These are phyloP conservation scores for Operophtera brumata DNA, from an alignment of 2,888 invertebrate genomes.

Conservation along the genomic window DNA sequence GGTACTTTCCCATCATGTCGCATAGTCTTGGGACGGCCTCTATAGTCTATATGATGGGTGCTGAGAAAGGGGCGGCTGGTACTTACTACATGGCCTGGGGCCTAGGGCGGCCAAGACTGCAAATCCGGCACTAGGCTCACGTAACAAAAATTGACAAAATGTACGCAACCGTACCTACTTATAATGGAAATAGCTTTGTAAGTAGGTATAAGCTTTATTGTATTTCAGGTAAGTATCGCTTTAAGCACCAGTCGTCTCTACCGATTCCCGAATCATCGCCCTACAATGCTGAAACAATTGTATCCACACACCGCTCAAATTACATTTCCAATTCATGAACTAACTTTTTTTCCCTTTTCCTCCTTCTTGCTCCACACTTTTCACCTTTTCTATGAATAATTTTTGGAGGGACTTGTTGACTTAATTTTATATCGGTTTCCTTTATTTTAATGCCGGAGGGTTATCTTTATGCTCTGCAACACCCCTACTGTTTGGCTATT, in stretches of 20 bases:
- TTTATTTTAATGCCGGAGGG: slow-evolving; percentile 42
- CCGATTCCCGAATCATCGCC: slow-evolving; percentile 12
- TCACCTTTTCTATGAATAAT: slow-evolving; percentile 74
- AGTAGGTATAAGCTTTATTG: no score
- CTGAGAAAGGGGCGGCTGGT: no score
- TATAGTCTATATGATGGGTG: no score
- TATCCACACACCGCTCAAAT: slow-evolving; percentile 65
- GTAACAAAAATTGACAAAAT: no score
- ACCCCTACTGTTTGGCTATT: slow-evolving; percentile 21
- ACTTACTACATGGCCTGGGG: no score
- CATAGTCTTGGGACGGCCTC: no score
- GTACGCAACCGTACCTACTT: no score
- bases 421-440: slow-evolving; percentile 77
- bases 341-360: slow-evolving; percentile 56
- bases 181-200: no score
- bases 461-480: slow-evolving; percentile 2
- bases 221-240: background rate
- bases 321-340: slow-evolving; percentile 80
- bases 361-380: slow-evolving; percentile 45
- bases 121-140: no score
- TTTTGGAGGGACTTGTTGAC: slow-evolving; percentile 74
- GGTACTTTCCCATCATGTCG: no score
- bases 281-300: slow-evolving; percentile 45
- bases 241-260: slow-evolving; percentile 13
- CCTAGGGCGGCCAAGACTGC: no score